phyloP scores from a whole-genome alignment of 2,113 vertebrate species.

The Rattus norvegicus region GRCr8 NC_086022.1:144666501-144667000 shows the following conservation, averaged over 20 bases:
- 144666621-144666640: background rate
- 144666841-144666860: background rate
- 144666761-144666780: background rate
- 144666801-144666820: background rate
- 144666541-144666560: background rate
- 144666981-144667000: background rate
- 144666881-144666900: background rate
- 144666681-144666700: background rate
- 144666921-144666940: background rate
- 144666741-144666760: background rate
- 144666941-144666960: background rate
- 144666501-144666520: background rate
- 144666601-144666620: background rate
- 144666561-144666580: background rate
- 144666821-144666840: background rate
- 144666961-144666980: background rate
- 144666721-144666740: background rate
- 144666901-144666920: background rate
- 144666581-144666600: background rate
- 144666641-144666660: fast-evolving
- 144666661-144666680: background rate
- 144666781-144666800: background rate
- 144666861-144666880: background rate
- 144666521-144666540: background rate
- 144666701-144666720: constrained; percentile 12